Base-by-base conservation (phyloP, 2,113 vertebrate genomes). In the Gopherus evgoodei region DNA sequence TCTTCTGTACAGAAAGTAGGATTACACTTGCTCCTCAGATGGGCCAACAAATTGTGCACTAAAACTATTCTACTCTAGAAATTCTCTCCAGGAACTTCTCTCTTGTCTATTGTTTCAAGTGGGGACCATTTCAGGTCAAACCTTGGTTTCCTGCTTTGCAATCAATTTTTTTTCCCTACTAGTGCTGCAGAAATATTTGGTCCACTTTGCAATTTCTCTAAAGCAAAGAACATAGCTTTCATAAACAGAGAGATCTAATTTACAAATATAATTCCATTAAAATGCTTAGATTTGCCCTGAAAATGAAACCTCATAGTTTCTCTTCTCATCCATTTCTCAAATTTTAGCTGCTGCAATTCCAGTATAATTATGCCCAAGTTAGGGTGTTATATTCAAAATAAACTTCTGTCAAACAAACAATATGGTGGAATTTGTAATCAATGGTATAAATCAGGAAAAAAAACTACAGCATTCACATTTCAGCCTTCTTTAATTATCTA, bases 301-400 rank as follows among this genome's bases (percentile, higher is more conserved):
- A 96, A 95, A 94, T 87, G 78, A 94, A 90, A 96, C 96, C 95
- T 69, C 84, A 79, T 93, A 93, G 0, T 86, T 94, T 89, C 93
- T 95, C 96, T 96, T 96, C 81, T 59, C 72, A 90, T 90, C 72
- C 62, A 92, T 95, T 96, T 98, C 87, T 96, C 83, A 90, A 89
- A 93, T 88, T 54, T 91, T 81, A 93, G 57, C 90, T 91, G 84
- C 89, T 69, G 75, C 87, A 94, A 90, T 92, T 97, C 75, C 88
- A 89, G 90, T 16, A 93, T 87, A 96, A 95, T 94, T 93, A 97
- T 5, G 1, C 92, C 81, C 83, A 96, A 95, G 94, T 95, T 91
- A 96, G 84, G 75, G 91, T 95, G 83, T 38, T 93, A 80, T 93
- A 96, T 96, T 96, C 96, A 90, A 95, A 95, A 94, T 91, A 96